A percentile compares a stretch with the other conserved stretches of the same genome.
These are phyloP conservation scores for Chanos chanos DNA, from an alignment of 2,797 vertebrate species.

Conservation along the genomic window DNA sequence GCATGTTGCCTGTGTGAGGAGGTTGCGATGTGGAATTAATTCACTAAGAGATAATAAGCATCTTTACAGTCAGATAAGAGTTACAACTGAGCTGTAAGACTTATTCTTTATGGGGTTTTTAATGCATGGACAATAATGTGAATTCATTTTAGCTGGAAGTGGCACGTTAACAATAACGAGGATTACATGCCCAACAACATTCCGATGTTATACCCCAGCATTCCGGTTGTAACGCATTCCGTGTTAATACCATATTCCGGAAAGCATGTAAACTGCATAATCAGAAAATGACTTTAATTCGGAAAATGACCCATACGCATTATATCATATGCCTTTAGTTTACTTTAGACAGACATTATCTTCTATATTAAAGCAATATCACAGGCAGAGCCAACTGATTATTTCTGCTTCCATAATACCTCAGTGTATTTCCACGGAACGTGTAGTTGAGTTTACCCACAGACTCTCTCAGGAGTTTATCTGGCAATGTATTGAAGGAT, in stretches of 20 bases:
- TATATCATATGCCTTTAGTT: slow-evolving; percentile 33
- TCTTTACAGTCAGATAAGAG: slow-evolving; percentile 8
- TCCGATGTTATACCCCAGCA: too few relatives aligned
- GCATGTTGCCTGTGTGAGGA: too few relatives aligned
- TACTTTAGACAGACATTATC: slow-evolving; percentile 38
- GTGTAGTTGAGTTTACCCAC: background rate
- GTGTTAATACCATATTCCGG: too few relatives aligned
- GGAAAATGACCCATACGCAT: too few relatives aligned
- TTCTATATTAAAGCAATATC: slow-evolving; percentile 21
- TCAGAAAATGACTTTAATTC: too few relatives aligned
- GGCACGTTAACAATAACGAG: slow-evolving; percentile 39
- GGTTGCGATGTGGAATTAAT: slow-evolving; percentile 19
- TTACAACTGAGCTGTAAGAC: too few relatives aligned
- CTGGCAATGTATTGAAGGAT: too few relatives aligned
- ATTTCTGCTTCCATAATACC: slow-evolving; percentile 1
- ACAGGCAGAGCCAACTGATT: slow-evolving; percentile 28
- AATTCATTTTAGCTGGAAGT: slow-evolving; percentile 34
- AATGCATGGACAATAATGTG: slow-evolving; percentile 33
- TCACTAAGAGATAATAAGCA: slow-evolving; percentile 32
- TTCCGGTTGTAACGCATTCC: too few relatives aligned
- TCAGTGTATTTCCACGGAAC: background rate
- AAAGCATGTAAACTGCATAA: too few relatives aligned
- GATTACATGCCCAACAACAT: slow-evolving; percentile 22
- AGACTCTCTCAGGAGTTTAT: too few relatives aligned
- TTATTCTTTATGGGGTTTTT: slow-evolving; percentile 11